phyloP scores from a whole-genome alignment of 2,113 vertebrate species.

The Numenius arquata region DNA sequence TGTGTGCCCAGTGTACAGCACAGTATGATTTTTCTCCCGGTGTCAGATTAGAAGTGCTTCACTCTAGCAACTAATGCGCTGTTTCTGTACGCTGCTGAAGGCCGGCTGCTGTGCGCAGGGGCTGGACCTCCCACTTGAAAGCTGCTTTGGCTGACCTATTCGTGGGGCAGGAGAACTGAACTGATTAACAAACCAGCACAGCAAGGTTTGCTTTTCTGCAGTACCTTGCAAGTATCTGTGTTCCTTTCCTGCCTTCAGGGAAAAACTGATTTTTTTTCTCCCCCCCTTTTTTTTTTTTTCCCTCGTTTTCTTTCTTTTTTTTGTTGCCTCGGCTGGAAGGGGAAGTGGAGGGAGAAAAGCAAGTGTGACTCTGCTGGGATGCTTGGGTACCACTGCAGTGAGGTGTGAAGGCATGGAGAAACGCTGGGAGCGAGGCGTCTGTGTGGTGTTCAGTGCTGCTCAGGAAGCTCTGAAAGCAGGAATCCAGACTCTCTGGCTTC shows the following conservation, averaged over 20 bases:
- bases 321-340: background rate
- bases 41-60: background rate
- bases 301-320: accelerated
- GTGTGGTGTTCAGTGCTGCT: background rate
- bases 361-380: background rate
- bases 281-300: accelerated
- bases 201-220: background rate
- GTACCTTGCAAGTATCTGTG: background rate
- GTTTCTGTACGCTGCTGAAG: background rate
- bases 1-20: background rate
- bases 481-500: background rate
- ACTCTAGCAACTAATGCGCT: background rate
- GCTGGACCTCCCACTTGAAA: background rate
- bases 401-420: background rate
- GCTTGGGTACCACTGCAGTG: background rate
- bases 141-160: background rate
- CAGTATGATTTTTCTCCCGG: background rate
- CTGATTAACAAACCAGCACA: background rate
- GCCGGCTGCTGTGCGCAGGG: background rate
- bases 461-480: background rate
- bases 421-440: background rate
- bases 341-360: background rate
- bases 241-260: background rate
- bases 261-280: background rate
- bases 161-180: background rate